Conservation (phyloP, 2,113 vertebrate species). For the Poecilia latipinna region DNA sequence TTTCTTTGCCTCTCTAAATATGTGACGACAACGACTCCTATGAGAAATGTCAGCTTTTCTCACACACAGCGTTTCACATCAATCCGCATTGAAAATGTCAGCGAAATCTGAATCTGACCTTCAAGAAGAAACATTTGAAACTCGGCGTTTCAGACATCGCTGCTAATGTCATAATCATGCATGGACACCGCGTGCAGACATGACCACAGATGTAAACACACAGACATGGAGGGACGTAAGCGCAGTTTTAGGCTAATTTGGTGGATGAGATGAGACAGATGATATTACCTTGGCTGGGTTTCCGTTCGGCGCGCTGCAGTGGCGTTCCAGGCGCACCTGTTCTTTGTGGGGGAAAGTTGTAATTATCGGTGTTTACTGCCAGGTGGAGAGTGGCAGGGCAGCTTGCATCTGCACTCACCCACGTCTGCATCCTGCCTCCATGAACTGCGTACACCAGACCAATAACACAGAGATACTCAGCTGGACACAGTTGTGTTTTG, state of each 20-base stretch:
- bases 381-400: slow-evolving; percentile 56
- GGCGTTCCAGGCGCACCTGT: slow-evolving; percentile 75
- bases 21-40: slow-evolving; percentile 16
- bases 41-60: slow-evolving; percentile 64
- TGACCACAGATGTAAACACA: slow-evolving; percentile 4
- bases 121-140: slow-evolving; percentile 62
- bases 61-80: slow-evolving; percentile 41
- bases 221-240: slow-evolving; percentile 11
- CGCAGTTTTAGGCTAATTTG: slow-evolving; percentile 60
- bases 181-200: slow-evolving; percentile 1
- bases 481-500: neutral
- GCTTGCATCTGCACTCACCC: slow-evolving; percentile 67
- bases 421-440: slow-evolving; percentile 33
- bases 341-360: slow-evolving; percentile 74
- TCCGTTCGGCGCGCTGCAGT: slow-evolving; percentile 51
- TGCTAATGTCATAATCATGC: slow-evolving; percentile 24
- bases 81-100: slow-evolving; percentile 64
- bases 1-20: slow-evolving; percentile 48
- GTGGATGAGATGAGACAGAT: slow-evolving; percentile 73
- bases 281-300: slow-evolving; percentile 74
- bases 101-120: slow-evolving; percentile 71
- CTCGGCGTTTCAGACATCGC: slow-evolving; percentile 41
- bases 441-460: slow-evolving; percentile 8
- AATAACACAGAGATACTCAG: slow-evolving; percentile 16
- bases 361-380: slow-evolving; percentile 74